Base-by-base conservation (phyloP, 2,888 invertebrate genomes). In the Tachina grossa region DNA sequence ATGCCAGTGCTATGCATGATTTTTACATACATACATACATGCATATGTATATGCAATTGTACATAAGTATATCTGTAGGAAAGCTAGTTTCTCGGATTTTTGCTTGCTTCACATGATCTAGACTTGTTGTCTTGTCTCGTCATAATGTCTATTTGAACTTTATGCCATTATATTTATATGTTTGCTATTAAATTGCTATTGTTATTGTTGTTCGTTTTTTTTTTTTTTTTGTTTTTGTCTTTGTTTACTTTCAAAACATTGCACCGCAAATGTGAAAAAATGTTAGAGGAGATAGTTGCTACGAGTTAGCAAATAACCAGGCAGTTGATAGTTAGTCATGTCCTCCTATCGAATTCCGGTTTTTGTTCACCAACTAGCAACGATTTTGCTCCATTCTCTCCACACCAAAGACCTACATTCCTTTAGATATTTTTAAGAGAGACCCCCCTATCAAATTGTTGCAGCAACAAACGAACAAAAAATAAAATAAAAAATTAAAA, bases 301-400 rank as follows among this genome's bases (percentile, higher is more conserved):
- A 65, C 69, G 71, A 65, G 63, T 81, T 68, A 41, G 51, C 43
- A 55, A 65, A 53, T 51, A 51, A 16, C 31, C 51, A 43, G 41
- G 41, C 55, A 49, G 65, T 57, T 71, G 75, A 57, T 65, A 22
- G 78, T 39, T 22, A 59, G 80, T 76, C 65, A 74, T 66, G 75
- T 84, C 71, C 78, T 82, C 77, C 69, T 82, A 68, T 81, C 74
- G 43, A 75, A 85, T 71, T 85, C 85, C 82, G 69, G 85, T 85
- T 85, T 69, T 53, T 41, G n/a, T 43, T 14, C 71, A 63, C 63
- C 41, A 63, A 47, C 39, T 19, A 31, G 63, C 66, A 49, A 45
- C 43, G 39, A 72, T 69, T 53, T 72, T 55, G 9, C 71, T 13
- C 22, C 31, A 31, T 31, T 51, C 77, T 78, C 78, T 72, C 55